These are phyloP conservation scores for Cryptomyrus ogoouensis DNA, from an alignment of 2,113 vertebrate species.

Conservation along the genomic window DNA sequence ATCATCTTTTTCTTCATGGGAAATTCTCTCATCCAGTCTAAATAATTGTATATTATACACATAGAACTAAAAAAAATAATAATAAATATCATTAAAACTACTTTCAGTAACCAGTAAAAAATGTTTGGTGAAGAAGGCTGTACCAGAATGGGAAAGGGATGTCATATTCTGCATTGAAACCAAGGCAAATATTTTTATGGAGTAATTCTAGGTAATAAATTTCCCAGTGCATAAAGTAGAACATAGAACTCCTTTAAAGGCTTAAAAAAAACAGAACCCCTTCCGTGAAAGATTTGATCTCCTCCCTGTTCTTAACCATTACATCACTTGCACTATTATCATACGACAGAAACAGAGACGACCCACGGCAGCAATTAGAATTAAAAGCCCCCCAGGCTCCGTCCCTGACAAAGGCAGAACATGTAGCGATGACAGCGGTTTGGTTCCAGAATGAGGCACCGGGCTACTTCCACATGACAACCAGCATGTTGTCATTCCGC, in stretches of 20 bases:
- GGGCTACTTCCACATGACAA: not conserved
- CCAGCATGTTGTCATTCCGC: not conserved
- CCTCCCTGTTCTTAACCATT: not conserved
- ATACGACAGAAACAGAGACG: not conserved
- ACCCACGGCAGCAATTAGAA: not conserved
- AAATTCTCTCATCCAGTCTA: not conserved
- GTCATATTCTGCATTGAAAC: not conserved
- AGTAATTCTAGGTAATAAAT: not conserved
- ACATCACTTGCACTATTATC: not conserved
- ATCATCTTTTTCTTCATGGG: not conserved
- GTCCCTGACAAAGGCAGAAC: not conserved
- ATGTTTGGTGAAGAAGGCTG: not conserved
- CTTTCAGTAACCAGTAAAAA: not conserved
- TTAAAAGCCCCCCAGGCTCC: not conserved
- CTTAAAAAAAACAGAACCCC: not conserved
- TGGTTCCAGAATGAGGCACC: not conserved
- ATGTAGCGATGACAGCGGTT: not conserved
- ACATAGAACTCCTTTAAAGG: not conserved
- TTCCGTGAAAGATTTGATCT: not conserved
- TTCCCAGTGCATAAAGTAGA: not conserved
- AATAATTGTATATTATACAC: not conserved
- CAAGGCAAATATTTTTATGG: not conserved
- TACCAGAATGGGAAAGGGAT: not conserved
- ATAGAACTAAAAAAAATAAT: not conserved
- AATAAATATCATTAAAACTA: not conserved